Base-by-base conservation (phyloP, 2,113 vertebrate species). In the Rafetus swinhoei region DNA sequence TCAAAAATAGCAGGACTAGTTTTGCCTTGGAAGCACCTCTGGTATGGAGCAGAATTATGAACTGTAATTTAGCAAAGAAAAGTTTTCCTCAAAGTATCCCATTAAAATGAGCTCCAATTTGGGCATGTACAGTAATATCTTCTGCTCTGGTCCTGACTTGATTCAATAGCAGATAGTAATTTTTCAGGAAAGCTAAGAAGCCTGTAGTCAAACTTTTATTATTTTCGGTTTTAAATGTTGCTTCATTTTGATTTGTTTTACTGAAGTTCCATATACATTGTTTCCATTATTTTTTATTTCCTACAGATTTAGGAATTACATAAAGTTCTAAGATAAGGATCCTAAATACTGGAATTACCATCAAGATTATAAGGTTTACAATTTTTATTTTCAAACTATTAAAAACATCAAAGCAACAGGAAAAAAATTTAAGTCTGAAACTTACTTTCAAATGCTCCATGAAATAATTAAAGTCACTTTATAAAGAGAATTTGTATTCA, bases 381-480 rank as follows among this genome's bases (percentile, higher is more conserved):
- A 65, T 21, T 89, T 90, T 35, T 60, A 45, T 84, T 39, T 54
- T 92, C 5, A 10, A 65, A 55, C 12, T 82, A 6, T 53, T 32
- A 60, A 69, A 18, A 69, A 16, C 1, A 55, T 0, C 0, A 0
- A 1, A 57, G 14, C 60, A 84, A 22, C 18, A 87, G 93, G 1
- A 55, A 59, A 87, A 95, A 65, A 94, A 94, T 1, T 5, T 77
- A 39, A 93, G 82, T 86, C 3, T 83, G 3, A 79, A 82, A 77
- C 69, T 35, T 39, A 60, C 13, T 24, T 65, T 6, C 52, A 84
- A 29, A 56, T 6, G 72, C 88, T 91, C 0, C 76, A 85, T 39
- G 27, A 65, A 65, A 62, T 25, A 29, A 62, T 62, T 29, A 62
- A 89, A 89, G 13, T 86, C 16, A 3, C 53, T 77, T n/a, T 11